Conservation (phyloP, 2,797 vertebrate species). For the Sarcophilus harrisii region DNA sequence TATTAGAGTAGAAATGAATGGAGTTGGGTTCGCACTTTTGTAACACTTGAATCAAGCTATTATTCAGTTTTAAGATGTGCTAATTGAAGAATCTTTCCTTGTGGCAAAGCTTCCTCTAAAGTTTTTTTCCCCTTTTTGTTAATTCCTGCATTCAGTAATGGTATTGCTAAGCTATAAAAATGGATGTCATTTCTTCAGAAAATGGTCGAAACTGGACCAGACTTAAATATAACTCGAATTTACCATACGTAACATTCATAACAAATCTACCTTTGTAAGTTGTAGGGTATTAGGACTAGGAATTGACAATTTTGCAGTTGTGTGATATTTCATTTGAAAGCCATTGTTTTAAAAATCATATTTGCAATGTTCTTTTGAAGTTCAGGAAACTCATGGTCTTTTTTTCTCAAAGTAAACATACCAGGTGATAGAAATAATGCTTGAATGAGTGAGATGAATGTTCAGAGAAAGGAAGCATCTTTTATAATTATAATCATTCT, state of each 20-base stretch:
- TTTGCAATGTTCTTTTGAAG: background rate
- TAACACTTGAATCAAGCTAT: slow-evolving; percentile 16
- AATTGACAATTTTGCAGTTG: background rate
- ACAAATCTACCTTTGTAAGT: background rate
- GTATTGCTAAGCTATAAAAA: background rate
- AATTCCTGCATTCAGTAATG: slow-evolving; percentile 25
- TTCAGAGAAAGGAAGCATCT: background rate
- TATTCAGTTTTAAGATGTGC: slow-evolving; percentile 2
- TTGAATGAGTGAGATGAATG: background rate
- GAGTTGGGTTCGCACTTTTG: background rate
- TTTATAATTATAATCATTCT: background rate
- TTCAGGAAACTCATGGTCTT: background rate
- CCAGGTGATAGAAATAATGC: background rate
- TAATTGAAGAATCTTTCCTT: slow-evolving; percentile 3
- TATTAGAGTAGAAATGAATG: slow-evolving; percentile 12
- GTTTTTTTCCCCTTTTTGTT: background rate
- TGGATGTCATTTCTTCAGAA: background rate
- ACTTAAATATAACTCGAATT: slow-evolving; percentile 19
- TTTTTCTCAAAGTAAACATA: background rate
- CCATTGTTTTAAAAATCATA: slow-evolving; percentile 12
- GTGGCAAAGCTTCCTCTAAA: background rate
- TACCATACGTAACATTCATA: background rate
- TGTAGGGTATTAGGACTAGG: background rate
- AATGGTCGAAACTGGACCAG: background rate
- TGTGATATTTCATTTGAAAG: background rate